Conservation (phyloP, 2,797 vertebrate species). For the Erpetoichthys calabaricus region DNA sequence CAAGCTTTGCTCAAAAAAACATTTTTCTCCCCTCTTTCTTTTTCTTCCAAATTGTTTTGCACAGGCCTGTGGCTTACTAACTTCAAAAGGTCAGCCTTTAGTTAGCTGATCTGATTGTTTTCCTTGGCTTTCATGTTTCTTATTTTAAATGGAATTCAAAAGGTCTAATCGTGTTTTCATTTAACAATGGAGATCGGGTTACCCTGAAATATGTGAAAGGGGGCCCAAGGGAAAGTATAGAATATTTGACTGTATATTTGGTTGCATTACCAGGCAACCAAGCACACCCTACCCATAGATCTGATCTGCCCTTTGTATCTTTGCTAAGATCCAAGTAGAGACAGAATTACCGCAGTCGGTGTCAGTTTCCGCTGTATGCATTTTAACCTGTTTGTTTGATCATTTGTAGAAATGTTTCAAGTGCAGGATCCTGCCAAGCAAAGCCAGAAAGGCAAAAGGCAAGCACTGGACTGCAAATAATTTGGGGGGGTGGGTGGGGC, state of each 20-base stretch:
- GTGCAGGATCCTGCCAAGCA: too few relatives aligned
- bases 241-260: conserved; percentile 3
- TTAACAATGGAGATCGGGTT: conserved; percentile 23
- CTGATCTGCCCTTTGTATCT: conserved; percentile 1
- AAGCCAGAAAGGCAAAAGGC: too few relatives aligned
- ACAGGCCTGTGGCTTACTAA: conserved; percentile 1
- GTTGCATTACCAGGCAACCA: conserved; percentile 4
- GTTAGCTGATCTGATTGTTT: conserved; percentile 19
- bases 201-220: conserved; percentile 20
- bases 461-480: too few relatives aligned
- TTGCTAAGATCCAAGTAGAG: too few relatives aligned
- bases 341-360: neutral
- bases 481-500: too few relatives aligned
- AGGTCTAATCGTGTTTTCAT: conserved; percentile 24
- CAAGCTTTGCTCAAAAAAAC: neutral
- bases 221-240: conserved; percentile 15
- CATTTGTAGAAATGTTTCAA: too few relatives aligned
- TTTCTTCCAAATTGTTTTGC: neutral
- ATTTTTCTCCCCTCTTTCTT: neutral
- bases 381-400: too few relatives aligned
- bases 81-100: conserved; percentile 20
- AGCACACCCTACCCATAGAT: neutral
- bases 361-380: neutral
- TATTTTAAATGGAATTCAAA: conserved; percentile 23
- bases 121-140: conserved; percentile 25